phyloP scores from a whole-genome alignment of 1,140 invertebrate species.

The Myzus persicae region DNA sequence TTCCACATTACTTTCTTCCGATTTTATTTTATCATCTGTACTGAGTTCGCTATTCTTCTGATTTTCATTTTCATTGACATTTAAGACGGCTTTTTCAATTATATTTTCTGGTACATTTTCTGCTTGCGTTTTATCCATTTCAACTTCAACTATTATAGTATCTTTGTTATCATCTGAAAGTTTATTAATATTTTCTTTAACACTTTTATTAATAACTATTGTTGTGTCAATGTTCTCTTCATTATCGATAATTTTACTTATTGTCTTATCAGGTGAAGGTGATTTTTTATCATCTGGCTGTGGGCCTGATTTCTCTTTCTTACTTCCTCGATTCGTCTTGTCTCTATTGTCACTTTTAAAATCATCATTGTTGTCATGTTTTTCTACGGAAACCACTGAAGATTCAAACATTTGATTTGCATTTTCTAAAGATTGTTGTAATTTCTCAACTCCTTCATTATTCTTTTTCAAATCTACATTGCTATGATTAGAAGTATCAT shows the following conservation, averaged over 20 bases:
- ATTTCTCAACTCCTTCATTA: background rate
- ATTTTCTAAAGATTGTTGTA: background rate
- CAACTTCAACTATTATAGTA: conserved; percentile 49
- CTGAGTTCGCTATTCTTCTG: background rate
- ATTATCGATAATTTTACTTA: background rate
- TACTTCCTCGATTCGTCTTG: too few species aligned
- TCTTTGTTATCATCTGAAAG: conserved; percentile 1
- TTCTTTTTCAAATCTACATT: background rate
- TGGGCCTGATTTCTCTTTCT: too few species aligned
- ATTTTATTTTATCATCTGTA: background rate
- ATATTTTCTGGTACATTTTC: background rate
- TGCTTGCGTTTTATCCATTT: conserved; percentile 48
- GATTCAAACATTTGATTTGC: background rate
- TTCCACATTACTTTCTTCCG: background rate
- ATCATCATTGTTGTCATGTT: background rate
- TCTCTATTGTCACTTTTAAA: background rate
- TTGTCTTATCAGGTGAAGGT: too few species aligned
- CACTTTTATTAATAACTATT: too few species aligned
- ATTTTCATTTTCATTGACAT: too few species aligned
- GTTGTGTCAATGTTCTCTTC: background rate
- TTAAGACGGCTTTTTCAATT: too few species aligned
- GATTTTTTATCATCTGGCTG: too few species aligned
- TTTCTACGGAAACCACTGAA: background rate
- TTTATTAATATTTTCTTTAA: background rate
- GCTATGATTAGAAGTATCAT: background rate